Evolutionary conservation across 1,140 invertebrate genomes (phyloP).

Genomic region (Trichogramma pretiosum): DNA sequence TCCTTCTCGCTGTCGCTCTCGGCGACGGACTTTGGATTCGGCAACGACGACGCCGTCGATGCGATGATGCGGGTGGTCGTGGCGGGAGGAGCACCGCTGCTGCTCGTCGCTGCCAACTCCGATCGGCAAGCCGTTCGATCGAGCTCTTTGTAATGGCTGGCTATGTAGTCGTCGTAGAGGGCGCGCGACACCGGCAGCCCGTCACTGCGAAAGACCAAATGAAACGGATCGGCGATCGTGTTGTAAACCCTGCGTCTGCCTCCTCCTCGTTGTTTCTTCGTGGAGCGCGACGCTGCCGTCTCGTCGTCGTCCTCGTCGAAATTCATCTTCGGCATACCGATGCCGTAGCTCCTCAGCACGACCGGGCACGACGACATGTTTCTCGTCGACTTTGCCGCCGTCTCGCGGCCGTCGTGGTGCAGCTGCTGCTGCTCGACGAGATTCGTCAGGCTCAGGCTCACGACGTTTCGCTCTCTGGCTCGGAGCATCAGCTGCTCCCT

Average conservation of each 20-base stretch:
- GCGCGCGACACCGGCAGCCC: conserved; percentile 62
- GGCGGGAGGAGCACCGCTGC: background rate
- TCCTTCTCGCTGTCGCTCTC: background rate
- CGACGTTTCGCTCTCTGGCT: conserved; percentile 32
- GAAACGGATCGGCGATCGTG: conserved; percentile 68
- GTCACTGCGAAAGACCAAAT: conserved; percentile 64
- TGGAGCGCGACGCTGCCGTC: conserved; percentile 18
- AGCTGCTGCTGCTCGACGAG: too few relatives aligned
- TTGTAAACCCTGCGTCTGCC: conserved; percentile 42
- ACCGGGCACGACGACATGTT: conserved; percentile 26
- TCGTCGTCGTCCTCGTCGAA: conserved; percentile 32
- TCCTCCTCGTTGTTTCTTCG: too few relatives aligned
- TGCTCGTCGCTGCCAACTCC: too few relatives aligned
- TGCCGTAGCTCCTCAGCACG: conserved; percentile 35
- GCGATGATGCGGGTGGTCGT: background rate
- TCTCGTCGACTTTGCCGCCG: too few relatives aligned
- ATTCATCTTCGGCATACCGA: conserved; percentile 38
- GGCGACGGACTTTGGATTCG: background rate
- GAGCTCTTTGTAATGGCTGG: conserved; percentile 32
- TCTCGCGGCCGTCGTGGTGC: too few relatives aligned
- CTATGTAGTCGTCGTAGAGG: conserved; percentile 60
- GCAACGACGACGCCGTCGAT: background rate
- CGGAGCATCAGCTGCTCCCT: conserved; percentile 23
- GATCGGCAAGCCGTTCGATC: conserved; percentile 11
- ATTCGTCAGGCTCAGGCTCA: conserved; percentile 39